Conservation (phyloP, 1,140 invertebrate species). For the Ips nitidus region DNA sequence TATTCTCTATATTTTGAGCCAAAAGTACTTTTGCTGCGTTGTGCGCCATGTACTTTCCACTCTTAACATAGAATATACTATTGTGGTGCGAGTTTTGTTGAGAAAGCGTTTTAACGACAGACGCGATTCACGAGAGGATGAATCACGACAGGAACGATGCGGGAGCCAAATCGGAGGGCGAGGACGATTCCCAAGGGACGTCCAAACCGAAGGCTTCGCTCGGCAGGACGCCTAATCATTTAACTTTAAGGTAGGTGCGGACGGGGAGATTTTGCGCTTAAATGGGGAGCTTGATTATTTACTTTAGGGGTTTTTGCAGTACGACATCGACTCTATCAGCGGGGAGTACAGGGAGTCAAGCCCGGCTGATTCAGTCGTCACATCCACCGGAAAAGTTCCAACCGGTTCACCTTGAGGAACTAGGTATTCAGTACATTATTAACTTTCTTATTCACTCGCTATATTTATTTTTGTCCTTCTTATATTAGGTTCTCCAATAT, state of each 20-base stretch:
- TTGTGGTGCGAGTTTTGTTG: too few relatives aligned
- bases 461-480: not conserved
- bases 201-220: conserved; percentile 71
- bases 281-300: not conserved
- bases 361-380: conserved; percentile 89
- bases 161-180: conserved; percentile 83
- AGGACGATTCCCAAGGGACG: conserved; percentile 75
- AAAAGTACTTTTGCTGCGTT: too few relatives aligned
- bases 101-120: conserved; percentile 14
- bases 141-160: conserved; percentile 65
- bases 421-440: conserved; percentile 63
- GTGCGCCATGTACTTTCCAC: too few relatives aligned
- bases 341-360: conserved; percentile 90
- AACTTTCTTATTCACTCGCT: conserved; percentile 47
- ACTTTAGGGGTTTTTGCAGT: conserved; percentile 54
- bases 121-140: conserved; percentile 44
- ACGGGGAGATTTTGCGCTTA: conserved; percentile 6
- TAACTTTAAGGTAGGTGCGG: conserved; percentile 71
- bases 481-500: conserved; percentile 80
- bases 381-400: conserved; percentile 89
- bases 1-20: too few relatives aligned
- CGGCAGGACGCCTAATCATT: conserved; percentile 87
- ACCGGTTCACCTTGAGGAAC: conserved; percentile 78
- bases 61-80: too few relatives aligned
- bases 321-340: conserved; percentile 92